These are phyloP conservation scores for Choreutis nemorana DNA, from an alignment of 2,888 invertebrate species.

Conservation along the genomic window DNA sequence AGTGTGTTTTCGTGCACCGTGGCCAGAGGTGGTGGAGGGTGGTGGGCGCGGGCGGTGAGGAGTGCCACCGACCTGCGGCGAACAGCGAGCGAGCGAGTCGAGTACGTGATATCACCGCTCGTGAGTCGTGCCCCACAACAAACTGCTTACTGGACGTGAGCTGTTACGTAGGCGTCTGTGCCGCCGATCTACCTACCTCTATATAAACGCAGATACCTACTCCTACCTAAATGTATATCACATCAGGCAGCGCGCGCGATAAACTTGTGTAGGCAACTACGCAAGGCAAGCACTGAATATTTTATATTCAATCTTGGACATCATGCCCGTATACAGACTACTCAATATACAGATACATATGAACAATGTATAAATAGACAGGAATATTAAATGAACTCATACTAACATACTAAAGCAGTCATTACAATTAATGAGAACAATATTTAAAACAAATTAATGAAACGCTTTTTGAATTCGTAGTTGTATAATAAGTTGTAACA, in stretches of 20 bases:
- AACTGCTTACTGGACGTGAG: slow-evolving; percentile 64
- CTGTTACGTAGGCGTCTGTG: slow-evolving; percentile 60
- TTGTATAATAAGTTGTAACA: no score
- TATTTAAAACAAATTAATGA: no score
- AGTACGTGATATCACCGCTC: slow-evolving; percentile 60
- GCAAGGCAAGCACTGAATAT: slow-evolving; percentile 14
- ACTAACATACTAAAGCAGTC: no score
- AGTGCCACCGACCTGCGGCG: slow-evolving; percentile 47
- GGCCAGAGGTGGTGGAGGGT: no score
- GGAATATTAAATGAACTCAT: no score
- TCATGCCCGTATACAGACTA: no score
- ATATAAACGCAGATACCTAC: slow-evolving; percentile 12
- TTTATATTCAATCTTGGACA: slow-evolving; percentile 15
- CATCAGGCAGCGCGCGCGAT: slow-evolving; percentile 28
- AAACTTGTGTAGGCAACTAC: slow-evolving; percentile 18
- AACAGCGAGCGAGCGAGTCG: no score
- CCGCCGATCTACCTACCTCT: slow-evolving; percentile 22
- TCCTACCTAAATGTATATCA: slow-evolving; percentile 19
- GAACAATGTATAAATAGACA: no score
- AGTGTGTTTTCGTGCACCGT: no score
- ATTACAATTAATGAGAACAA: no score
- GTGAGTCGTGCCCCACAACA: slow-evolving; percentile 64
- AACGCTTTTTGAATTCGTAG: no score
- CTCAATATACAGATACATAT: no score
- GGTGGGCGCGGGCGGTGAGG: slow-evolving; percentile 46